Evolutionary conservation across 2,888 invertebrate species (phyloP).

Genomic region (Colostygia pectinataria): DNA sequence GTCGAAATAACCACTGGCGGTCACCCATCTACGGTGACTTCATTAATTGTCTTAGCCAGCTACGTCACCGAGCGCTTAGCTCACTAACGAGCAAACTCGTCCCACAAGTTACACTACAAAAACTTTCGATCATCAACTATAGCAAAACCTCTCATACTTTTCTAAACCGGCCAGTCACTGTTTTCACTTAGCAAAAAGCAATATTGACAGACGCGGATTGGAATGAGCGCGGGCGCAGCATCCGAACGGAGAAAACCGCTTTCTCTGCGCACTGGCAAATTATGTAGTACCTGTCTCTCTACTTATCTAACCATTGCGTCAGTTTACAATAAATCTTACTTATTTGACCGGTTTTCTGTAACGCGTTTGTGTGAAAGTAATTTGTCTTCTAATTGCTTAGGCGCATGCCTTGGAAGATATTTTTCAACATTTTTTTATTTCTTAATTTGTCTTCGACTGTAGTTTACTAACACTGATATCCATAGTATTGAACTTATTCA

Average conservation of each 20-base stretch:
- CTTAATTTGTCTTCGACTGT: no score
- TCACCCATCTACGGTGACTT: no score
- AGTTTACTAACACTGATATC: no score
- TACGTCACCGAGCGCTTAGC: no score
- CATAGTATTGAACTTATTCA: no score
- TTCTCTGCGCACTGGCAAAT: constrained; percentile 47
- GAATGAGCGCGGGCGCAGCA: constrained; percentile 34
- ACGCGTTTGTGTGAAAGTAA: constrained; percentile 17
- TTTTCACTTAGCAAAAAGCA: constrained; percentile 16
- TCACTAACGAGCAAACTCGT: no score
- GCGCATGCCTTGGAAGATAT: no score
- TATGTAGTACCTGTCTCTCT: constrained; percentile 35
- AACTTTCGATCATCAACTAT: not conserved
- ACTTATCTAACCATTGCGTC: constrained; percentile 41
- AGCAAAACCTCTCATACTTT: not conserved
- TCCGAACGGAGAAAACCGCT: constrained; percentile 55
- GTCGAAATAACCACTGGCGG: no score
- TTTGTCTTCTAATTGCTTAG: not conserved
- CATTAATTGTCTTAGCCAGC: no score
- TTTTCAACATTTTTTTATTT: no score
- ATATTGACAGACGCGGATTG: constrained; percentile 13
- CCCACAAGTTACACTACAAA: no score
- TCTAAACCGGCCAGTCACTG: constrained; percentile 5
- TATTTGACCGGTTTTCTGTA: constrained; percentile 26
- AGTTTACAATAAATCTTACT: constrained; percentile 28